Percentiles rank a stretch among this genome's conserved stretches.
Conservation (phyloP, 1,140 invertebrate genomes). For the Lepeophtheirus salmonis region DNA sequence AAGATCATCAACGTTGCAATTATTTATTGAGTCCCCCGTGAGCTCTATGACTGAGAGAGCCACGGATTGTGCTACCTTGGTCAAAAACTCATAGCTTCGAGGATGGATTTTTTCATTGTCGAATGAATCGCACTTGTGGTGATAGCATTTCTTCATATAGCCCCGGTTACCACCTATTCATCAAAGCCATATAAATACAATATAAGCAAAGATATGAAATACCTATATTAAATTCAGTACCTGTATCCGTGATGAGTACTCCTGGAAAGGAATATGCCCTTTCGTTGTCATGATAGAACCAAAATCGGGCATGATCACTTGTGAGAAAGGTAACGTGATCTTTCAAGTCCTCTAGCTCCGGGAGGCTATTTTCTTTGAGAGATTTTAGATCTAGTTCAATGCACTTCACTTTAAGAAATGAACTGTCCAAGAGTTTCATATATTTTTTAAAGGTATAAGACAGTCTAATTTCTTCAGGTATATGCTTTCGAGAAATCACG, state of each 20-base stretch:
- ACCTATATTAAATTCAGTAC: conserved; percentile 21
- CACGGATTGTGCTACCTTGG: not conserved
- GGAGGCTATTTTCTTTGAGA: conserved; percentile 20
- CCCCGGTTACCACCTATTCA: conserved; percentile 28
- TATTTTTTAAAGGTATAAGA: conserved; percentile 19
- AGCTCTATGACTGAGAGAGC: not conserved
- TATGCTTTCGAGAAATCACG: conserved; percentile 25
- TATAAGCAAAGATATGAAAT: too few species aligned
- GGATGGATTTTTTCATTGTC: conserved; percentile 7
- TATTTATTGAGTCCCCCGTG: not conserved
- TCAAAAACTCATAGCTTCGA: not conserved
- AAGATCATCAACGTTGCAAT: not conserved
- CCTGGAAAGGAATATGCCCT: conserved; percentile 24
- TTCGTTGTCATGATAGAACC: conserved; percentile 24
- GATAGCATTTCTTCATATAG: conserved; percentile 29
- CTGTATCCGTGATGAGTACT: conserved; percentile 30
- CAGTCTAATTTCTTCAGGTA: conserved; percentile 23
- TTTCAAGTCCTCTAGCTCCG: conserved; percentile 17
- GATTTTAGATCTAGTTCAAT: conserved; percentile 20
- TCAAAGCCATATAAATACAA: not conserved
- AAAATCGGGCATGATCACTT: conserved; percentile 26
- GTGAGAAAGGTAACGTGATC: conserved; percentile 24
- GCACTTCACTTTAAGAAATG: conserved; percentile 12
- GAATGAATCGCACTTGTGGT: conserved; percentile 26
- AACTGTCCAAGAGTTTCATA: not conserved